Base-by-base conservation (phyloP, 2,888 invertebrate genomes). In the Harmothoe impar region DNA sequence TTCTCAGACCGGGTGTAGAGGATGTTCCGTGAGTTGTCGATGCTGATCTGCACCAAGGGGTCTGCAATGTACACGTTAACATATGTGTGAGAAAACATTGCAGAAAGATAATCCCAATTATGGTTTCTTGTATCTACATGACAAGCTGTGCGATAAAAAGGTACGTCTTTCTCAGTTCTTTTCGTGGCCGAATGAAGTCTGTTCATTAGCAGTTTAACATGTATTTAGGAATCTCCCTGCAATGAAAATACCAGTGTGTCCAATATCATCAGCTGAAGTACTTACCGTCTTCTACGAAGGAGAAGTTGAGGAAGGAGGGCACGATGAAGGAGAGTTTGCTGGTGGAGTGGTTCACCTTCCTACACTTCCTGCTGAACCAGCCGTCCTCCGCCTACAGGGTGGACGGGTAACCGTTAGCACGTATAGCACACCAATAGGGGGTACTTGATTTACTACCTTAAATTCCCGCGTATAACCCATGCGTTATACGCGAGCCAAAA, bases 311-410 rank as follows among this genome's bases (percentile, higher is more conserved):
- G 96, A 99, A 98, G 54, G 98, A 98, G 20, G 99, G 99, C 85
- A 99, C 97, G 93, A 99, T 96, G 95, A 98, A 98, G 77, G 98
- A 98, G 43, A 99, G 96, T 7, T 98, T 97, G 93, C 98, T 97
- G 91, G 98, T 98, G 0, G 99, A 99, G 95, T 98, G 98, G 96
- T 99, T 99, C 0, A 99, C 97, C 96, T 99, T 99, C 95, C 98
- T 98, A 95, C 98, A 99, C 93, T 98, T 97, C 96, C 98, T 98
- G 31, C 98, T 98, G 96, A 99, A 98, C 99, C 99, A 99, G 92
- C 98, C 98, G 93, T 96, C 96, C 89, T 95, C 94, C 25, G 95
- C 95, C 95, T 95, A 92, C 15, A 91, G 68, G 54, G n/a, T n/a
- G n/a, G n/a, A n/a, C n/a, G n/a, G n/a, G n/a, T n/a, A n/a, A n/a